Evolutionary conservation across 2,888 invertebrate genomes (phyloP).

Genomic region (Gonocerus acuteangulatus): DNA sequence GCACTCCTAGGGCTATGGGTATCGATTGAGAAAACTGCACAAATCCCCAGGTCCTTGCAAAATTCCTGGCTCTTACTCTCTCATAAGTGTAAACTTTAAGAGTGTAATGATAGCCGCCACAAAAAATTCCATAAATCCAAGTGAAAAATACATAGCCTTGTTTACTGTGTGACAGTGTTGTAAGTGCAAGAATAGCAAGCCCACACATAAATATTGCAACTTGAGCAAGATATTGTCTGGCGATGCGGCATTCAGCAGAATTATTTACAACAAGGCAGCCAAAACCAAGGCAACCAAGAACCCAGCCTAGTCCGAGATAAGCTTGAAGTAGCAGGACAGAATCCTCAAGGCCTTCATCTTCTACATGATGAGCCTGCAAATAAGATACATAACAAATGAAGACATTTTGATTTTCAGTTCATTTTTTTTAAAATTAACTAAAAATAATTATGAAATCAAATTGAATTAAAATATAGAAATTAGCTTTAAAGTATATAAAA

Average conservation of each 20-base stretch:
- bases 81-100: constrained; percentile 86
- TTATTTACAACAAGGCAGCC: constrained; percentile 75
- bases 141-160: constrained; percentile 71
- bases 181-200: constrained; percentile 66
- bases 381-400: too few species aligned
- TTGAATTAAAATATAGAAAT: too few species aligned
- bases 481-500: too few species aligned
- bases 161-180: constrained; percentile 67
- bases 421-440: background rate
- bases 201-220: constrained; percentile 72
- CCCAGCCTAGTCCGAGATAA: constrained; percentile 75
- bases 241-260: constrained; percentile 75
- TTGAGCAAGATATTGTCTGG: constrained; percentile 65
- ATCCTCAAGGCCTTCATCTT: constrained; percentile 62
- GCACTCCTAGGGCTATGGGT: constrained; percentile 75
- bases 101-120: constrained; percentile 81
- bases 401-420: background rate
- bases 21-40: constrained; percentile 80
- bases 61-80: constrained; percentile 73
- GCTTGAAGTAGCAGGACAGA: constrained; percentile 60
- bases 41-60: constrained; percentile 82
- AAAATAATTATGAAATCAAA: constrained; percentile 12
- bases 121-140: constrained; percentile 78
- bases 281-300: constrained; percentile 70
- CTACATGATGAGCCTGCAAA: constrained; percentile 61